phyloP scores from a whole-genome alignment of 2,888 invertebrate genomes.

The Ophraella communa region DNA sequence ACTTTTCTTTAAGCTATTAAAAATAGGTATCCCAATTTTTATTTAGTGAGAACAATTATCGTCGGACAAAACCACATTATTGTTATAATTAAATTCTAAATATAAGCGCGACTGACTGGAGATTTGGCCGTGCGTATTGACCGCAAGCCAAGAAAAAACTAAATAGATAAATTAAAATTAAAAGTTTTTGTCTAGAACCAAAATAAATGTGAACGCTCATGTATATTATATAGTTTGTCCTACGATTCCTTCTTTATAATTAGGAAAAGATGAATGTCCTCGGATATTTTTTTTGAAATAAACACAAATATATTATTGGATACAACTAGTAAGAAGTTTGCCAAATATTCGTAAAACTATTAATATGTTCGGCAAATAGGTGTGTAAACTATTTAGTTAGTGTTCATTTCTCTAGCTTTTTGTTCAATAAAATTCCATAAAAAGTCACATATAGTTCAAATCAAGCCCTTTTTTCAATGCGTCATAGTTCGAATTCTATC shows the following conservation, averaged over 20 bases:
- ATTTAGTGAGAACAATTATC: not conserved
- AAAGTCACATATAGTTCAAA: too few relatives aligned
- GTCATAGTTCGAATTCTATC: too few relatives aligned
- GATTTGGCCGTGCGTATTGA: constrained; percentile 22
- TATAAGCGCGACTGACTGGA: constrained; percentile 13
- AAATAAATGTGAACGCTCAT: constrained; percentile 6
- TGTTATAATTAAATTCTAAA: constrained; percentile 21
- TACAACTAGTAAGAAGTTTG: too few relatives aligned
- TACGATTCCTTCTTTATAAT: not conserved
- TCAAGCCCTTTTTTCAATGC: too few relatives aligned
- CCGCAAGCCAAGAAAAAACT: constrained; percentile 21
- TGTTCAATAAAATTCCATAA: too few relatives aligned
- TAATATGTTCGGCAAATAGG: too few relatives aligned
- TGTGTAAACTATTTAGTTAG: too few relatives aligned
- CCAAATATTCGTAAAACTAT: too few relatives aligned
- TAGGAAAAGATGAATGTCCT: not conserved
- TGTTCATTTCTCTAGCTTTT: too few relatives aligned
- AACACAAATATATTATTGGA: too few relatives aligned
- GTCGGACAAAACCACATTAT: not conserved
- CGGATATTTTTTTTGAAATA: too few relatives aligned
- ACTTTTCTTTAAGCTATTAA: not conserved
- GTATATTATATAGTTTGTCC: not conserved
- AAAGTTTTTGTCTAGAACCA: constrained; percentile 23
- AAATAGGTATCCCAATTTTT: not conserved
- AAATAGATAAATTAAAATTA: constrained; percentile 13